These are phyloP conservation scores for Eurytoma adleriae DNA, from an alignment of 2,888 invertebrate species.

Conservation along the genomic window DNA sequence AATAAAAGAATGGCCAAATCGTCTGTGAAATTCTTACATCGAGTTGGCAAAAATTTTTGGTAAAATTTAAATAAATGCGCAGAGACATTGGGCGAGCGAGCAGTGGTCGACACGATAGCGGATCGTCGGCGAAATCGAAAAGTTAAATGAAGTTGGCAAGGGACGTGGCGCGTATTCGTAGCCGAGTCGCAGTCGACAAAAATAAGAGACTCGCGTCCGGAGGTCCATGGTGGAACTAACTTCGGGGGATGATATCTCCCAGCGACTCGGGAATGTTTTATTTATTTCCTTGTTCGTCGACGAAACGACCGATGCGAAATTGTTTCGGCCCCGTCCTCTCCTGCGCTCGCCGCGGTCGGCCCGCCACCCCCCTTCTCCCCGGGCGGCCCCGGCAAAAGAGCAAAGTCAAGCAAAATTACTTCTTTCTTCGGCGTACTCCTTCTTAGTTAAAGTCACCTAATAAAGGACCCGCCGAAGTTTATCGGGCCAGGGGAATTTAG, in stretches of 20 bases:
- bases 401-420: slow-evolving; percentile 5
- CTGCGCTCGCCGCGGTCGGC: neutral
- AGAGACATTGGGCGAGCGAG: no score
- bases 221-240: slow-evolving; percentile 39
- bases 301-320: slow-evolving; percentile 55
- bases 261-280: slow-evolving; percentile 57
- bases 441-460: slow-evolving; percentile 42
- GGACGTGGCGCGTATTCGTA: neutral
- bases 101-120: neutral
- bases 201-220: neutral
- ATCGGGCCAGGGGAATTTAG: neutral
- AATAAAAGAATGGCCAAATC: no score
- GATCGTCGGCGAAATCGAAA: slow-evolving; percentile 41
- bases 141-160: slow-evolving; percentile 51
- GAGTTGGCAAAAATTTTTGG: no score
- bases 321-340: slow-evolving; percentile 48
- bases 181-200: neutral
- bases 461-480: slow-evolving; percentile 26
- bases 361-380: neutral
- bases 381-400: neutral
- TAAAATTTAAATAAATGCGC: no score
- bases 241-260: slow-evolving; percentile 57
- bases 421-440: slow-evolving; percentile 20
- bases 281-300: slow-evolving; percentile 59
- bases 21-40: no score